A percentile compares a stretch with the other conserved stretches of the same genome.
These are phyloP conservation scores for Scaptomyza flava DNA, from an alignment of 2,888 invertebrate genomes.

Conservation along the genomic window DNA sequence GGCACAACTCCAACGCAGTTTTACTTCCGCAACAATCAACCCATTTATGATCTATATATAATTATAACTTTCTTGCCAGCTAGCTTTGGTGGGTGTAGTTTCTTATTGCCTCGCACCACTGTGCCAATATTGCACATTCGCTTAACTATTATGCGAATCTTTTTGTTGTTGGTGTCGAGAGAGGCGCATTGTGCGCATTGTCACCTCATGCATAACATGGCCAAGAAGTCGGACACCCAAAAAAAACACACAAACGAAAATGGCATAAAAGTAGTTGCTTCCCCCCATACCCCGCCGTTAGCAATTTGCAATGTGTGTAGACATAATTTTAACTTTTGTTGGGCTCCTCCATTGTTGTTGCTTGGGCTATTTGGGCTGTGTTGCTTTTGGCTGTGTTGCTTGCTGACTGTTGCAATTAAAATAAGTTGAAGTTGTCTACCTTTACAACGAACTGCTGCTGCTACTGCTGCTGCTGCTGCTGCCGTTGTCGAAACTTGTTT, in stretches of 20 bases:
- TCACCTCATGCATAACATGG: constrained; percentile 72
- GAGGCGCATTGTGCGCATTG: constrained; percentile 58
- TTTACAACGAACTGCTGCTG: constrained; percentile 64
- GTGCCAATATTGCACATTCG: constrained; percentile 46
- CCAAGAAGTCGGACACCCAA: constrained; percentile 47
- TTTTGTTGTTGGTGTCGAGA: constrained; percentile 35
- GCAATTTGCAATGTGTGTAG: constrained; percentile 49
- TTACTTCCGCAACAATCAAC: constrained; percentile 11
- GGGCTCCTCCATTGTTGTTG: constrained; percentile 39
- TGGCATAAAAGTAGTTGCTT: constrained; percentile 6
- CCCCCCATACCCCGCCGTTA: no score
- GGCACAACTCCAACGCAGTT: background rate
- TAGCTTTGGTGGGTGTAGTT: background rate
- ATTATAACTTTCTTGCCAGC: constrained; percentile 1
- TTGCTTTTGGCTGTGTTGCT: constrained; percentile 18
- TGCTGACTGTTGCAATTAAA: constrained; percentile 74
- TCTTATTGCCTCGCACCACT: constrained; percentile 23
- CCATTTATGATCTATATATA: constrained; percentile 4
- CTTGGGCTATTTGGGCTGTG: constrained; percentile 35
- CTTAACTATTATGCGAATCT: constrained; percentile 15
- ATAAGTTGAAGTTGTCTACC: constrained; percentile 80
- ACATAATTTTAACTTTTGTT: constrained; percentile 78
- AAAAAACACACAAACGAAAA: background rate
- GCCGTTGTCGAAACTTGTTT: constrained; percentile 61
- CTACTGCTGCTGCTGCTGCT: background rate